These are phyloP conservation scores for Strongylocentrotus purpuratus DNA, from an alignment of 35 echinoderm and acorn worm genomes.

Conservation along the genomic window DNA sequence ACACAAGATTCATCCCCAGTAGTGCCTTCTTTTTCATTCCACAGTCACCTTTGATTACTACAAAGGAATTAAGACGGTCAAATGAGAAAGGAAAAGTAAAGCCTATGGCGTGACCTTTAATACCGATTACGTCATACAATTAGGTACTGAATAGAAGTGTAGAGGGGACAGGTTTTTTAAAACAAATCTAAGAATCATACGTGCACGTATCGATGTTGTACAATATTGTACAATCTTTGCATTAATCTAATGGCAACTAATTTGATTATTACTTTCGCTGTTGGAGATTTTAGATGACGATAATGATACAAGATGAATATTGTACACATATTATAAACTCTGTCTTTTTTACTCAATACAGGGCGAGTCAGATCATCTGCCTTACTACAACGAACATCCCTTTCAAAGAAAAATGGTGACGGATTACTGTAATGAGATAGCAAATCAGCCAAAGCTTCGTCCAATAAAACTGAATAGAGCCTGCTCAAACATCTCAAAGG, in stretches of 20 bases:
- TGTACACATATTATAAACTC: too few species aligned
- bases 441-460: background rate
- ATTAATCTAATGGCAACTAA: background rate
- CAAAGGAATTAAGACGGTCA: too few species aligned
- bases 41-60: background rate
- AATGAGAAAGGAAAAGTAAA: background rate
- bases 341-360: too few species aligned
- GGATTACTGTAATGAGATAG: too few species aligned
- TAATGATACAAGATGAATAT: too few species aligned
- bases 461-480: background rate
- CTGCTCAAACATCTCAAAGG: conserved; percentile 19
- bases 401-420: too few species aligned
- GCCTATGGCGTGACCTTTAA: background rate
- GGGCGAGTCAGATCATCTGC: too few species aligned
- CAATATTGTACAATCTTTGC: background rate
- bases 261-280: background rate
- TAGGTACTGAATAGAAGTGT: background rate
- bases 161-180: too few species aligned
- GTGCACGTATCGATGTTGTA: background rate
- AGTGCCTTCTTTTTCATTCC: too few species aligned
- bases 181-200: too few species aligned
- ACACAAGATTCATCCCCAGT: too few species aligned
- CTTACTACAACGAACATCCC: too few species aligned
- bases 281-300: background rate
- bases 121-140: background rate